phyloP scores from a whole-genome alignment of 37 sponge, comb jelly and placozoan genomes.

The Beroe forskalii region DNA sequence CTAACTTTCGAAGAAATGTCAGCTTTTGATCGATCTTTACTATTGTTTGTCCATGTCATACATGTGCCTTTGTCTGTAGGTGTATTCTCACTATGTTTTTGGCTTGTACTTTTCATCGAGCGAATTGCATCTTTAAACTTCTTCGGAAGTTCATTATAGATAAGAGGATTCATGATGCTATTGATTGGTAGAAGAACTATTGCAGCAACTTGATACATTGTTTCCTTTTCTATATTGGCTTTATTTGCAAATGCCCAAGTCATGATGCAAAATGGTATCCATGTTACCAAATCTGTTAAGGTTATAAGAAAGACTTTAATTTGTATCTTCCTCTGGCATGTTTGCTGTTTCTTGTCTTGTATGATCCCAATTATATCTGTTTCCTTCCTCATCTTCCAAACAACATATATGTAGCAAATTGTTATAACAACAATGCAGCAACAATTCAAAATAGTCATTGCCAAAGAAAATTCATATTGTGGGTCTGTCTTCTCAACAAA shows the following conservation, averaged over 20 bases:
- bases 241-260: neutral
- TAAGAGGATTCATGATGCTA: conserved; percentile 3
- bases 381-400: neutral
- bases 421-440: neutral
- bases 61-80: too few species aligned
- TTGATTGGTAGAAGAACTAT: neutral
- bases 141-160: conserved; percentile 4
- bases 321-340: neutral
- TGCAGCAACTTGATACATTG: conserved; percentile 14
- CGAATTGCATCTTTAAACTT: neutral
- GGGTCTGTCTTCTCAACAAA: neutral
- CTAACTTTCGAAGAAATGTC: too few species aligned
- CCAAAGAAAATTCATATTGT: neutral
- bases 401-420: conserved; percentile 5
- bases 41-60: too few species aligned
- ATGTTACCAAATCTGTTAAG: neutral
- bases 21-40: too few species aligned
- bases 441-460: conserved; percentile 6
- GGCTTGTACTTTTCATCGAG: neutral
- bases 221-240: neutral
- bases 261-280: neutral
- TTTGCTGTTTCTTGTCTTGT: neutral
- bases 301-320: neutral
- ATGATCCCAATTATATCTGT: neutral
- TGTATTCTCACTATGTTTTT: neutral